Conservation (phyloP, 1,140 invertebrate genomes). For the Drosophila hydei region DNA sequence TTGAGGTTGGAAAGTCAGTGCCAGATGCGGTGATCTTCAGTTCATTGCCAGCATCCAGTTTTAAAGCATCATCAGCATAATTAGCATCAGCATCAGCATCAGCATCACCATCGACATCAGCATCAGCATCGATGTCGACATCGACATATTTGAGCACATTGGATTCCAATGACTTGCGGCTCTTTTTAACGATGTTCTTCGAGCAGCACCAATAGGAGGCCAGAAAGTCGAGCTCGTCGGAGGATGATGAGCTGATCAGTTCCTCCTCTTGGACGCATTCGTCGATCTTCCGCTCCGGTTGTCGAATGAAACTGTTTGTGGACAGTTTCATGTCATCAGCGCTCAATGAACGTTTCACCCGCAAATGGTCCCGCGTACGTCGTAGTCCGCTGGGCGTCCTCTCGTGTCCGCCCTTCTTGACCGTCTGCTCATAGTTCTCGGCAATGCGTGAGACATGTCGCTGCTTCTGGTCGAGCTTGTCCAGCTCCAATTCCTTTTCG, state of each 20-base stretch:
- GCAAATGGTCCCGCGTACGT: neutral
- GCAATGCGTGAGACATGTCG: slow-evolving; percentile 2
- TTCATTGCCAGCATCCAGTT: neutral
- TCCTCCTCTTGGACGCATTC: slow-evolving; percentile 13
- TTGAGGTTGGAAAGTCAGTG: neutral
- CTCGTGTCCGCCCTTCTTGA: slow-evolving; percentile 16
- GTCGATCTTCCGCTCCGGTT: neutral
- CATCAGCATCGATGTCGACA: neutral
- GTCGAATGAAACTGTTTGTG: neutral
- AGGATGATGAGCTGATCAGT: slow-evolving; percentile 7
- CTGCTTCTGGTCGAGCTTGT: slow-evolving; percentile 49
- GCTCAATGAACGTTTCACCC: slow-evolving; percentile 14
- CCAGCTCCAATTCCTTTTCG: slow-evolving; percentile 57
- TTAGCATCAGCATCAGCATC: neutral
- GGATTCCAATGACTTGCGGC: neutral
- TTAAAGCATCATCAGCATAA: neutral
- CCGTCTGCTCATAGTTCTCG: slow-evolving; percentile 26
- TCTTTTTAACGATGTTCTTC: slow-evolving; percentile 10
- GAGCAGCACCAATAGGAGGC: slow-evolving; percentile 37
- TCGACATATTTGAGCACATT: neutral
- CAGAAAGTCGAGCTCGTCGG: slow-evolving; percentile 54
- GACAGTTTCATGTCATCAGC: neutral
- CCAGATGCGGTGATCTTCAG: neutral
- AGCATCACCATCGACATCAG: neutral
- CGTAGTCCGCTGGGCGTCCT: slow-evolving; percentile 5